Evolutionary conservation across 2,113 vertebrate species (phyloP), one percentile per base, ranked within the genome.

Genomic region (Coryphaenoides rupestris): DNA sequence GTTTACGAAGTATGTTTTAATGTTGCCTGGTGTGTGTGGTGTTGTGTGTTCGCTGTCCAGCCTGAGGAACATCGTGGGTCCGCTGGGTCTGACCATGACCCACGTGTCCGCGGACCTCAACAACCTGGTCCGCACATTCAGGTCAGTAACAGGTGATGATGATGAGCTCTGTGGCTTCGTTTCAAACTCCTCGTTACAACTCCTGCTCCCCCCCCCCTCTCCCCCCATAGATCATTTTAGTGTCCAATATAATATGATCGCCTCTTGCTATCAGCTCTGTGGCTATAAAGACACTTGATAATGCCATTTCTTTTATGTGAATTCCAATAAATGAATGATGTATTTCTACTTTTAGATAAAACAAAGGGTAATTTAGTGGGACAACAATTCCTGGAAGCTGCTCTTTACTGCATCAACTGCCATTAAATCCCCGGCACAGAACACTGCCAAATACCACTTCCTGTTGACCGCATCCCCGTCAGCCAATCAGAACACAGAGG

Each of bases 61-160:
- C 53, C 90, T 98, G 62, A 91, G 84, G 75, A 89, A 82, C 70
- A 85, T 97, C 72, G 71, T 94, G 58, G 91, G 92, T 5, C 90
- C 92, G 22, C 91, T 98, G 82, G 78, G 83, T 69, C 88, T 98
- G 74, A 79, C 89, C 61, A 83, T 94, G 71, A 90, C 74, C 62
- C 94, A 96, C 69, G 61, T 96, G 85, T 89, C 90, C 23, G 86
- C 85, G 4, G 88, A 96, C 73, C 80, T 99, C 60, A 96, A 94
- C 90, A 89, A 83, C 70, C 89, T 99, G 69, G 88, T 99, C 64
- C 91, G 84, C 86, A 99, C 97, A 13, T 99, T 99, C 87, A 91
- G 86, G 96, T 98, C 58, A 81, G 78, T 57, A n/a, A n/a, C n/a
- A n/a, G n/a, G n/a, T n/a, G n/a, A n/a, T n/a, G n/a, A n/a, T n/a